Evolutionary conservation across 2,888 invertebrate species (phyloP), one percentile per base, ranked within the genome.

Genomic region (Halocaridina rubra): DNA sequence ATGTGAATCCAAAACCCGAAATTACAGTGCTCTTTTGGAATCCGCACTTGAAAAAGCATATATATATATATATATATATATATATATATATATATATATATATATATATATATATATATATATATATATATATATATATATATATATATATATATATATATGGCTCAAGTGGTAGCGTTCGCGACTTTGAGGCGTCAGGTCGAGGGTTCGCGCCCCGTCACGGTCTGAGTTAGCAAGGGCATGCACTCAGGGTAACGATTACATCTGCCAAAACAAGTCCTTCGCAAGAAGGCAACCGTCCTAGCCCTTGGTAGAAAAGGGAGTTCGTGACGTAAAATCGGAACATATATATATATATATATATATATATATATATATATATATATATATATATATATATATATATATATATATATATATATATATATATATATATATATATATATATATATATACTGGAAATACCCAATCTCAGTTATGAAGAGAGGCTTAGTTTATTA

Each of bases 101-200:
- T 69, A 27, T 69, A 69, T 69, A 69, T 69, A 69, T 69, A 27
- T 69, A 69, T 69, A 69, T 69, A 27, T 69, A 69, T 69, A 69
- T 2, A 0, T 69, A 3, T 30, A 2, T 69, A n/a, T 24, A 69
- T 69, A 69, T 69, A 27, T 69, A 69, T 69, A 69, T 69, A 27
- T 27, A 69, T 53, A 53, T 2, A 69, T 24, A 30, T 27, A 8
- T 27, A 16, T 69, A 8, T 69, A 1, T 69, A 8, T 69, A 7
- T 53, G 8, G n/a, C n/a, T n/a, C n/a, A n/a, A n/a, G n/a, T n/a
- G n/a, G n/a, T n/a, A n/a, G n/a, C n/a, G n/a, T n/a, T n/a, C n/a
- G n/a, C n/a, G n/a, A n/a, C n/a, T n/a, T n/a, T n/a, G n/a, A n/a
- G n/a, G n/a, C n/a, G n/a, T n/a, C n/a, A n/a, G n/a, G n/a, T n/a